phyloP scores from a whole-genome alignment of 2,888 invertebrate genomes.

The Drosophila suboccidentalis region DNA sequence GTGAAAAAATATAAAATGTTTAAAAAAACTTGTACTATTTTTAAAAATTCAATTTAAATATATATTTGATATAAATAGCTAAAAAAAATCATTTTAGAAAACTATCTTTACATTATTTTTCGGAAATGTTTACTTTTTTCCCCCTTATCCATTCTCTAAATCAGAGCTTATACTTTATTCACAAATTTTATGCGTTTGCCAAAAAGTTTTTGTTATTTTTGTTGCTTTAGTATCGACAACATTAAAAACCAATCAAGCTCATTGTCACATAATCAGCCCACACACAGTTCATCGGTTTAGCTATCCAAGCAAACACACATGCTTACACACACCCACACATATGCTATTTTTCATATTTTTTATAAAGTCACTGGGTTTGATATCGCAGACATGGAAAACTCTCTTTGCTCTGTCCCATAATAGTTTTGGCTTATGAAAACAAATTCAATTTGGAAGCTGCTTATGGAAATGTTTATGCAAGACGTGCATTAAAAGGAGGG shows the following conservation, averaged over 20 bases:
- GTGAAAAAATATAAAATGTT: not conserved
- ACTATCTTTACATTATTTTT: no score
- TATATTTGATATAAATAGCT: no score
- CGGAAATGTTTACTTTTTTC: not conserved
- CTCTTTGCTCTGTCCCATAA: slow-evolving; percentile 67
- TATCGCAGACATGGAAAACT: slow-evolving; percentile 37
- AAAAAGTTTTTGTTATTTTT: slow-evolving; percentile 2
- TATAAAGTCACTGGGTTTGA: slow-evolving; percentile 29
- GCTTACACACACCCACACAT: slow-evolving; percentile 8
- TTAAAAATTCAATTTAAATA: no score
- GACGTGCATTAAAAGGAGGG: slow-evolving; percentile 53
- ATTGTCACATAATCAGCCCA: slow-evolving; percentile 75
- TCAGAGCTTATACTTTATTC: not conserved
- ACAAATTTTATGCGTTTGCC: slow-evolving; percentile 9
- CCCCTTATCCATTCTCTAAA: not conserved
- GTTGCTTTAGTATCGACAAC: slow-evolving; percentile 30
- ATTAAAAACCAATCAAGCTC: slow-evolving; percentile 76
- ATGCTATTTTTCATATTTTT: slow-evolving; percentile 22
- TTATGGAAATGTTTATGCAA: slow-evolving; percentile 80
- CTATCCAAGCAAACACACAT: slow-evolving; percentile 18
- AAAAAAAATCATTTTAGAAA: no score
- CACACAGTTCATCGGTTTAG: slow-evolving; percentile 42
- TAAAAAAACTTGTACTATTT: not conserved
- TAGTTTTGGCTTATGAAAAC: slow-evolving; percentile 81
- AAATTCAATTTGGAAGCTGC: slow-evolving; percentile 79